A percentile compares a stretch with the other conserved stretches of the same genome.
phyloP scores from a whole-genome alignment of 2,113 vertebrate species.

The Candoia aspera region DNA sequence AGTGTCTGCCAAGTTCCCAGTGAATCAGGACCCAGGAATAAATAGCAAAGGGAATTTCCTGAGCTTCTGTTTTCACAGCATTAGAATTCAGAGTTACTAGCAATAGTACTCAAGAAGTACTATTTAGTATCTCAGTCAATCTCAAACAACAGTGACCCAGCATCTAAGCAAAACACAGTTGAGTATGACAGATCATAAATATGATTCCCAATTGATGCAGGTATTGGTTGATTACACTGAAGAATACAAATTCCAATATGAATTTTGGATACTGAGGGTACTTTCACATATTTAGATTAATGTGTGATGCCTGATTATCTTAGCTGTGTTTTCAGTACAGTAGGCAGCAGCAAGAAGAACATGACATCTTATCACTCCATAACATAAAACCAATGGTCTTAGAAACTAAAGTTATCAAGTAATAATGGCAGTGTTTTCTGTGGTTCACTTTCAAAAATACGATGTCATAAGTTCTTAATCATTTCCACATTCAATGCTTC shows the following conservation, averaged over 20 bases:
- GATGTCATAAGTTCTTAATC: neutral
- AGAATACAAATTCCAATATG: neutral
- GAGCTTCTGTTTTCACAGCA: conserved; percentile 3
- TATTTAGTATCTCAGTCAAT: conserved; percentile 12
- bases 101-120: neutral
- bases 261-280: conserved; percentile 13
- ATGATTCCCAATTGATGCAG: neutral
- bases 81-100: neutral
- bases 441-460: neutral
- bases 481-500: neutral
- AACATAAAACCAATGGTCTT: neutral
- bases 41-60: neutral
- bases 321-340: neutral
- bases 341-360: neutral
- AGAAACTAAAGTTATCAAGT: neutral
- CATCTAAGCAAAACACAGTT: conserved; percentile 25
- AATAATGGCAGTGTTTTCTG: neutral
- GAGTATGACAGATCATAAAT: neutral
- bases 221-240: neutral
- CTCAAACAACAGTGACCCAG: neutral
- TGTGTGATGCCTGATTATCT: neutral
- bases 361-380: neutral
- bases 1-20: neutral
- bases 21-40: neutral
- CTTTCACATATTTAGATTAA: neutral